Percentiles rank a stretch among this genome's conserved stretches.
Conservation (phyloP, 2,113 vertebrate genomes). For the Phainopepla nitens region DNA sequence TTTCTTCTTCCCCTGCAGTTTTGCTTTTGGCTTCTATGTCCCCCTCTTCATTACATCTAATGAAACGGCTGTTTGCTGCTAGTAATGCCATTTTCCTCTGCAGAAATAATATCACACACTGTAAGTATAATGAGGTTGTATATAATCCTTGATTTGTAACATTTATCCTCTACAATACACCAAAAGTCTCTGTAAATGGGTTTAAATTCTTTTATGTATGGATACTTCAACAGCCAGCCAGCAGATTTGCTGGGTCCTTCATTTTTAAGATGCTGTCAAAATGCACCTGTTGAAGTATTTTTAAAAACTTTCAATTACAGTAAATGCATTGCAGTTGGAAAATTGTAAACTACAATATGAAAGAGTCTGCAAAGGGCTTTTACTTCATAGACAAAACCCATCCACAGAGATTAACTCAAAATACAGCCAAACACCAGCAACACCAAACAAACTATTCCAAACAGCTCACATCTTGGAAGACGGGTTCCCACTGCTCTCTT, state of each 20-base stretch:
- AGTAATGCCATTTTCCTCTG: conserved; percentile 92
- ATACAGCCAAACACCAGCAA: neutral
- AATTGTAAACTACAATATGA: neutral
- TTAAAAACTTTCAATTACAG: neutral
- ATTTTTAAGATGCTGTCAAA: neutral
- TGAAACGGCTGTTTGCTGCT: conserved; percentile 93
- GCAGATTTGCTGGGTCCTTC: neutral
- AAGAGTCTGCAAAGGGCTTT: neutral
- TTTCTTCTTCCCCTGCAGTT: conserved; percentile 89
- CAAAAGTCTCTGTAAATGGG: neutral
- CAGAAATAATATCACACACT: neutral
- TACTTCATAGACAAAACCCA: neutral
- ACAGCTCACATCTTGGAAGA: conserved; percentile 90
- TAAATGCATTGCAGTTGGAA: neutral
- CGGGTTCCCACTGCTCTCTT: conserved; percentile 95
- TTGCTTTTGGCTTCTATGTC: conserved; percentile 92
- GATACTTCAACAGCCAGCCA: neutral
- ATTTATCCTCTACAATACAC: neutral
- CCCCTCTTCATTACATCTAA: conserved; percentile 91
- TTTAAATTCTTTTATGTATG: neutral
- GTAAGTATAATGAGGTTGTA: neutral
- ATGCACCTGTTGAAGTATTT: neutral
- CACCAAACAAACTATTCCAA: neutral
- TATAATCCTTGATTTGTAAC: neutral
- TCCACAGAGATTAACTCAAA: neutral